Conservation (phyloP, 2,888 invertebrate species). For the Tetanocera ferruginea region DNA sequence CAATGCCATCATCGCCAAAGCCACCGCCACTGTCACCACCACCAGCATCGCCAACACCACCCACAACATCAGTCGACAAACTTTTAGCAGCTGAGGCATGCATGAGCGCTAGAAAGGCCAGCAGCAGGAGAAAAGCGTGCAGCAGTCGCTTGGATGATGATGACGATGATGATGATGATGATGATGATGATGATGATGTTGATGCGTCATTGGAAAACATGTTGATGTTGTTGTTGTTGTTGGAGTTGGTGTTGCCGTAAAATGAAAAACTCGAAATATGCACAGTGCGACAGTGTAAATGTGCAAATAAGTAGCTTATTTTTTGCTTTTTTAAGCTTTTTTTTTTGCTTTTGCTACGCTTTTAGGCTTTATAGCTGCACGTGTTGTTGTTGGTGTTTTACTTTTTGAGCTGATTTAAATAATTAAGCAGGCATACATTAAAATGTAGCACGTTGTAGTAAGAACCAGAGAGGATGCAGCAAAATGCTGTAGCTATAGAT, state of each 20-base stretch:
- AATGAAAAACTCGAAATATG: neutral
- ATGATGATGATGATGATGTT: neutral
- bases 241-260: neutral
- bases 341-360: neutral
- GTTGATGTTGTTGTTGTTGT: constrained; percentile 5
- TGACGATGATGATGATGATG: neutral
- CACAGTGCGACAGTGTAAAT: neutral
- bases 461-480: neutral
- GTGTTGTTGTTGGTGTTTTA: neutral
- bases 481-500: neutral
- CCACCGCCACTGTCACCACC: neutral
- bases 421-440: constrained; percentile 5
- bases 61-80: neutral
- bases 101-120: neutral
- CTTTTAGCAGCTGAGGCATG: constrained; percentile 28
- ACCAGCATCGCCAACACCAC: neutral
- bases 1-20: neutral
- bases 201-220: neutral
- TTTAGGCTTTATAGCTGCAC: neutral
- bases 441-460: neutral
- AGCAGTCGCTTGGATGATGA: neutral
- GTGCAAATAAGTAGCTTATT: neutral
- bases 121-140: neutral
- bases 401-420: neutral
- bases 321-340: neutral